These are phyloP conservation scores for Choristoneura rosaceana DNA, from an alignment of 2,888 invertebrate genomes.

Conservation along the genomic window DNA sequence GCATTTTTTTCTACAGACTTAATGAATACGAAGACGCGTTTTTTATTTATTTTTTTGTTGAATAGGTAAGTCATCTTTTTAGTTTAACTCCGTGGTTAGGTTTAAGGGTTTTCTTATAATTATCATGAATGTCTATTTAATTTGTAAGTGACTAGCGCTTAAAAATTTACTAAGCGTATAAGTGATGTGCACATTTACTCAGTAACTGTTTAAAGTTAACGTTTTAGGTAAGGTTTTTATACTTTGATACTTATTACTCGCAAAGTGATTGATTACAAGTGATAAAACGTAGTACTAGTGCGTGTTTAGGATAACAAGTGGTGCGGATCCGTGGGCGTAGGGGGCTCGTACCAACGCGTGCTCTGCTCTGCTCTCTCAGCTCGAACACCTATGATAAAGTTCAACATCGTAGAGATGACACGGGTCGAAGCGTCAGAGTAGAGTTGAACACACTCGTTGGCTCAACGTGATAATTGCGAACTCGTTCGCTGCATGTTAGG, in stretches of 20 bases:
- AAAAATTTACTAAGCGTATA: slow-evolving; percentile 72
- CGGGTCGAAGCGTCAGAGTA: not conserved
- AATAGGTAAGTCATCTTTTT: slow-evolving; percentile 55
- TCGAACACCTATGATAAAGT: not conserved
- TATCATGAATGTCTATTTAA: slow-evolving; percentile 80
- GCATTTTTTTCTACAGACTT: slow-evolving; percentile 51
- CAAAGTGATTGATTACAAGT: slow-evolving; percentile 84
- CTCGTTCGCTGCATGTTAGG: slow-evolving; percentile 62
- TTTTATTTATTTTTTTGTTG: slow-evolving; percentile 54
- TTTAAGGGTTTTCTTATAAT: slow-evolving; percentile 74
- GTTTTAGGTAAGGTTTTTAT: slow-evolving; percentile 78
- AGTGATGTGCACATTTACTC: slow-evolving; percentile 78
- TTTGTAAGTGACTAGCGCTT: slow-evolving; percentile 78
- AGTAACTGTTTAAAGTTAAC: slow-evolving; percentile 75
- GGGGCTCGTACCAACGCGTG: slow-evolving; percentile 30
- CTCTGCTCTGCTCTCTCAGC: slow-evolving; percentile 13
- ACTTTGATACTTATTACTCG: slow-evolving; percentile 85
- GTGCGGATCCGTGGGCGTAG: slow-evolving; percentile 76
- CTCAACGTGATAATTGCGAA: slow-evolving; percentile 63
- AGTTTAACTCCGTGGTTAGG: slow-evolving; percentile 68
- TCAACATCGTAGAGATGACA: not conserved
- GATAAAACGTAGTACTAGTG: slow-evolving; percentile 78
- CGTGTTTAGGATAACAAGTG: slow-evolving; percentile 75
- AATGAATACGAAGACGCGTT: slow-evolving; percentile 43
- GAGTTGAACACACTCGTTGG: slow-evolving; percentile 32